phyloP scores from a whole-genome alignment of 2,797 vertebrate genomes.

The Decapterus maruadsi region DNA sequence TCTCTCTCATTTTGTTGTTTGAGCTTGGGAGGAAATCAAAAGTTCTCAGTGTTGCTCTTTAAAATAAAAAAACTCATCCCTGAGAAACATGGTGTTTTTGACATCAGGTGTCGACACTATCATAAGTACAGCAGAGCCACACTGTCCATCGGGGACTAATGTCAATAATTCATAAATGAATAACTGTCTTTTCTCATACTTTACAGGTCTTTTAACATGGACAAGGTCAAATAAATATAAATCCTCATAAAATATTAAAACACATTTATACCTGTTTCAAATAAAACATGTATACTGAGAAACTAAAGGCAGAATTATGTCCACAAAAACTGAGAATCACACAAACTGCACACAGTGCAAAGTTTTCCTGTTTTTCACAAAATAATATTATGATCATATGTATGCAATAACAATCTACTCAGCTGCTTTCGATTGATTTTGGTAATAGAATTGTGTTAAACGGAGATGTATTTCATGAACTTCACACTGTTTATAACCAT shows the following conservation, averaged over 20 bases:
- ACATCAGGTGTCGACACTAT: constrained; percentile 3
- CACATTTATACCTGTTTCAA: neutral
- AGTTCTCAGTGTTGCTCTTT: constrained; percentile 47
- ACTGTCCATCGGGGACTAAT: neutral
- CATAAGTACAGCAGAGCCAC: constrained; percentile 8
- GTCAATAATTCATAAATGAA: constrained; percentile 32
- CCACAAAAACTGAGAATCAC: neutral
- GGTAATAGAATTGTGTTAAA: neutral
- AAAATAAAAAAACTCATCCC: constrained; percentile 31
- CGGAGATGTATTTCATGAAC: no score
- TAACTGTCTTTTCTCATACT: constrained; percentile 16
- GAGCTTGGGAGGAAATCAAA: constrained; percentile 55
- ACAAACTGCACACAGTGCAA: neutral
- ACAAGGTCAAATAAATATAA: neutral
- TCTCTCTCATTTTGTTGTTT: constrained; percentile 57
- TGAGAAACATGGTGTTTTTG: constrained; percentile 31
- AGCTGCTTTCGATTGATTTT: neutral
- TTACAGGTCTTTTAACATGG: neutral
- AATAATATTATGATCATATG: no score
- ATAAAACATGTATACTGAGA: neutral
- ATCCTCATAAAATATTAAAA: constrained; percentile 14
- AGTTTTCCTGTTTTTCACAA: neutral
- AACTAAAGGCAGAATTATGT: constrained; percentile 1
- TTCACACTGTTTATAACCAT: neutral
- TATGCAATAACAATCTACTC: neutral